Conservation (phyloP, 2,113 vertebrate species). For the Galeopterus variegatus region DNA sequence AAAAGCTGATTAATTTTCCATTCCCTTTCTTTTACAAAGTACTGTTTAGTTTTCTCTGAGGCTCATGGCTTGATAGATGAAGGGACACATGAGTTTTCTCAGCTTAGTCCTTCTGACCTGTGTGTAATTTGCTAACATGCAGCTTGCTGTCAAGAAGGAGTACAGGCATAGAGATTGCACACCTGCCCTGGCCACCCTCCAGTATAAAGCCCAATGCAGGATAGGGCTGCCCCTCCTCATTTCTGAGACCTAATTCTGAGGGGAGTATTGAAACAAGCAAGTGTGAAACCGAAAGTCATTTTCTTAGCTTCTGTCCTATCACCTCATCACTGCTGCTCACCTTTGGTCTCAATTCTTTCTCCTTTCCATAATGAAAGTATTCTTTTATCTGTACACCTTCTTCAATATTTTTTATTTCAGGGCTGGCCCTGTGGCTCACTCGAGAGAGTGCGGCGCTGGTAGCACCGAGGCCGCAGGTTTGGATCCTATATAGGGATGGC, state of each 20-base stretch:
- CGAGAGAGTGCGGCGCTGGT: no score
- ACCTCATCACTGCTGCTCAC: background rate
- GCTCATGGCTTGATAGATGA: constrained; percentile 30
- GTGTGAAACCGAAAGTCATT: background rate
- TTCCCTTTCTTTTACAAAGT: constrained; percentile 29
- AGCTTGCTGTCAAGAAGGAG: background rate
- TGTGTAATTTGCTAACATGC: background rate
- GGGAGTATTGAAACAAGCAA: background rate
- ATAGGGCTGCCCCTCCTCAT: background rate
- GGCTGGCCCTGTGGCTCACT: no score
- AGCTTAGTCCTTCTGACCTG: background rate
- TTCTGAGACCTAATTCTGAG: background rate
- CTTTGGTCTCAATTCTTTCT: constrained; percentile 29
- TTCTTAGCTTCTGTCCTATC: background rate
- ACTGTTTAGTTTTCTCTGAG: background rate
- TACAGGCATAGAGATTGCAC: background rate
- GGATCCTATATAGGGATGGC: no score
- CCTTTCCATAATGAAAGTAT: constrained; percentile 12
- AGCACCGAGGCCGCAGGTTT: no score
- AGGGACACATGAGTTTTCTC: background rate
- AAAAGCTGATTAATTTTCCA: background rate
- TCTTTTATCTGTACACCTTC: background rate
- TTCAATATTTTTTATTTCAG: constrained; percentile 35
- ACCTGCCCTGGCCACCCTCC: background rate
- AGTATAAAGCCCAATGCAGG: background rate